These are phyloP conservation scores for Crotophaga sulcirostris DNA, from an alignment of 2,113 vertebrate species.

Conservation along the genomic window DNA sequence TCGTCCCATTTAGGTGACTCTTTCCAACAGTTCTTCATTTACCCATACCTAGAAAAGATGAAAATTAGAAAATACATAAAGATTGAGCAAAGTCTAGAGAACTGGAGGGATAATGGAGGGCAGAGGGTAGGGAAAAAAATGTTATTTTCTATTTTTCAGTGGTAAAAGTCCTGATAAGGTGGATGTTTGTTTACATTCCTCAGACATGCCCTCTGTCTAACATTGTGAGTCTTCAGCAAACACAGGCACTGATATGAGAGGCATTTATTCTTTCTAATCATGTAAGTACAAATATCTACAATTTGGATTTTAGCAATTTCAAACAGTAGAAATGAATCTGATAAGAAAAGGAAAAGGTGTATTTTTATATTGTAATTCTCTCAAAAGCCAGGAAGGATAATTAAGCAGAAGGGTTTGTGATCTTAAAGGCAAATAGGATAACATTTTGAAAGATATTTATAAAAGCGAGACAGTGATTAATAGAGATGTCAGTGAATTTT, in stretches of 20 bases:
- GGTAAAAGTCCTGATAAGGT: slow-evolving; percentile 27
- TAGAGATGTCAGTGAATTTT: not conserved
- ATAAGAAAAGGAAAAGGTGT: not conserved
- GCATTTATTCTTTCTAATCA: slow-evolving; percentile 30
- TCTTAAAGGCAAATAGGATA: not conserved
- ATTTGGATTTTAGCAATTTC: not conserved
- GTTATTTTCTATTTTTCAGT: slow-evolving; percentile 26
- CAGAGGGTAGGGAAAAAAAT: not conserved
- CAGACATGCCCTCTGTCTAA: slow-evolving; percentile 9
- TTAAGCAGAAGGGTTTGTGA: not conserved
- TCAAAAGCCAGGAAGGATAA: not conserved
- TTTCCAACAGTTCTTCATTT: not conserved
- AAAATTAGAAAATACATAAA: not conserved
- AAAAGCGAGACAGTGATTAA: not conserved
- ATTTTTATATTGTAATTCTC: not conserved
- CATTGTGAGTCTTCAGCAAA: slow-evolving; percentile 23
- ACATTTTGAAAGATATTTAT: not conserved
- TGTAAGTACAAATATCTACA: not conserved
- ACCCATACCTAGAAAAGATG: not conserved
- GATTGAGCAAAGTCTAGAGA: not conserved
- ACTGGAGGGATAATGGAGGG: not conserved
- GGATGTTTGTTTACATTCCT: slow-evolving; percentile 31
- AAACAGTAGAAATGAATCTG: not conserved
- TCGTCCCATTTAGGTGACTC: not conserved
- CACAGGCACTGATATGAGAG: not conserved